phyloP scores from a whole-genome alignment of 2,113 vertebrate species.

The Paramormyrops kingsleyae region DNA sequence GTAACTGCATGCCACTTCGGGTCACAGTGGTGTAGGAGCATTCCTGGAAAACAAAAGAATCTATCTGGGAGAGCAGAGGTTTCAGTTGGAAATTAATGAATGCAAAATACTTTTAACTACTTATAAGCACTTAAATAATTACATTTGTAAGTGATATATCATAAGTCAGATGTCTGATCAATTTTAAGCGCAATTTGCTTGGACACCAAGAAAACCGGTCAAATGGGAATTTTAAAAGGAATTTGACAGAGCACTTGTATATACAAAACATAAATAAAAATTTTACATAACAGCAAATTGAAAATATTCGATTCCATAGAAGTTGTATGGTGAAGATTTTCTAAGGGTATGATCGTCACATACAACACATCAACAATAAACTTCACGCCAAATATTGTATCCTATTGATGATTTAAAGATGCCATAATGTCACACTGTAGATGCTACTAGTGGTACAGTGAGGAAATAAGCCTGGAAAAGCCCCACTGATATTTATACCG shows the following conservation, averaged over 20 bases:
- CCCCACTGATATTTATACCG: not conserved
- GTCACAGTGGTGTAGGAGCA: not conserved
- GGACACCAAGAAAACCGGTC: not conserved
- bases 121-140: not conserved
- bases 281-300: not conserved
- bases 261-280: not conserved
- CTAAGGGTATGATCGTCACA: not conserved
- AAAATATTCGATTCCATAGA: not conserved
- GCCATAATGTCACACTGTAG: not conserved
- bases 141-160: not conserved
- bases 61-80: not conserved
- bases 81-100: not conserved
- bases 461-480: not conserved
- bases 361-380: not conserved
- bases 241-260: not conserved
- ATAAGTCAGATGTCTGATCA: not conserved
- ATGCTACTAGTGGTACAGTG: not conserved
- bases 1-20: not conserved
- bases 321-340: not conserved
- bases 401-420: not conserved
- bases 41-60: not conserved
- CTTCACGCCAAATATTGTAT: not conserved
- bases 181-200: not conserved
- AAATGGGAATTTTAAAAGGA: not conserved
- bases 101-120: not conserved